Percentiles rank a stretch among this genome's conserved stretches.
These are phyloP conservation scores for Psittacara wagleri DNA, from an alignment of 2,113 vertebrate genomes.

Conservation along the genomic window DNA sequence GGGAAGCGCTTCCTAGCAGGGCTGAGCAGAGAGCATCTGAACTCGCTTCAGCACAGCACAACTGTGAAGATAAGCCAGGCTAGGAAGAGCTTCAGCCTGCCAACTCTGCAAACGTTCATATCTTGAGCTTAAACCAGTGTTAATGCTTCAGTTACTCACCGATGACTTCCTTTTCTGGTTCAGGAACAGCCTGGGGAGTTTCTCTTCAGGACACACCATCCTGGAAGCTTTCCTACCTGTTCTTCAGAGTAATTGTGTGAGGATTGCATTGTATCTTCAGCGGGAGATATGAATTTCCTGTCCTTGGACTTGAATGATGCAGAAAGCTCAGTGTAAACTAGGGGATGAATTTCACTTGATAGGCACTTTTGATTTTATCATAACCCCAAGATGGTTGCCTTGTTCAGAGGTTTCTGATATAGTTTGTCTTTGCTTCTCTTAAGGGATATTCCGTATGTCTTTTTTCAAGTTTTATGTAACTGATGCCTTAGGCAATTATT, in stretches of 20 bases:
- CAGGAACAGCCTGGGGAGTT: neutral
- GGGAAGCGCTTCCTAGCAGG: neutral
- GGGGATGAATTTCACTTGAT: neutral
- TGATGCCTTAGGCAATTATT: neutral
- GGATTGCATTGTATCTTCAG: neutral
- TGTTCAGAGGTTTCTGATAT: neutral
- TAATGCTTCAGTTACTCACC: neutral
- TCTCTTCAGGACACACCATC: neutral
- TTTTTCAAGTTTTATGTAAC: neutral
- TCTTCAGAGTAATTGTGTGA: neutral
- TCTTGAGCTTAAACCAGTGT: neutral
- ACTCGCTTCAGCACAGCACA: rapidly evolving
- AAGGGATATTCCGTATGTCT: neutral
- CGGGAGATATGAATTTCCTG: neutral
- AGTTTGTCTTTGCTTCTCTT: neutral
- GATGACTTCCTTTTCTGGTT: neutral
- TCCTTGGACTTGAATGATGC: neutral
- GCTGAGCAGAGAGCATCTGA: neutral
- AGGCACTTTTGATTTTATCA: neutral
- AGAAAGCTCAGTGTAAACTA: neutral
- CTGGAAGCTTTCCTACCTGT: neutral
- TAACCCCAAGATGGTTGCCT: neutral
- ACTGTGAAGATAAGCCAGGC: neutral
- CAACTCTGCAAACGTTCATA: neutral
- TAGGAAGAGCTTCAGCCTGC: neutral